phyloP scores from a whole-genome alignment of 2,888 invertebrate genomes.

The Meghimatium bilineatum region DNA sequence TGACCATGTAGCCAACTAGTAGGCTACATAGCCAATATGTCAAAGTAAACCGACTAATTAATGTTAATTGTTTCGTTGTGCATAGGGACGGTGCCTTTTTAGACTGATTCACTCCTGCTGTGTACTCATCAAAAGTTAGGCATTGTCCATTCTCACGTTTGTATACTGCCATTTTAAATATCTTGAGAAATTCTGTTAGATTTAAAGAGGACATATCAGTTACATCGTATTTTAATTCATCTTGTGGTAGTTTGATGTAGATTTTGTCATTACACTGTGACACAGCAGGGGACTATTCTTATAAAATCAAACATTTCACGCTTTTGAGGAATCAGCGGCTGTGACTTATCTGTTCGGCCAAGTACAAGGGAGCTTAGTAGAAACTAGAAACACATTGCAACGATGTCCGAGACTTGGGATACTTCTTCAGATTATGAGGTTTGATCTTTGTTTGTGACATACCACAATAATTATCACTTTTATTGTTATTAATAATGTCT shows the following conservation, averaged over 20 bases:
- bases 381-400: not conserved
- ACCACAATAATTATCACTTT: no score
- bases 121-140: no score
- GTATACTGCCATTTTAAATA: no score
- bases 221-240: not conserved
- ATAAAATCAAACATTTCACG: constrained; percentile 1
- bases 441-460: not conserved
- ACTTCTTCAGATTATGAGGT: constrained; percentile 19
- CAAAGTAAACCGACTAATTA: no score
- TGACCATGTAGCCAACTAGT: no score
- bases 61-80: not conserved
- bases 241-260: not conserved
- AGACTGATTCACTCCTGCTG: no score
- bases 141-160: no score
- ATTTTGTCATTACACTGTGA: not conserved
- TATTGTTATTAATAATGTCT: no score
- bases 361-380: not conserved
- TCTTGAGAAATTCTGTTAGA: no score
- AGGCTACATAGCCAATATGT: no score
- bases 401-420: constrained; percentile 10
- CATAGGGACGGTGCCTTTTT: no score
- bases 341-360: not conserved
- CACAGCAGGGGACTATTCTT: not conserved
- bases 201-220: no score
- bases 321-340: not conserved